Evolutionary conservation across 2,888 invertebrate species (phyloP), one percentile per base, ranked within the genome.

Genomic region (Agrochola macilenta): DNA sequence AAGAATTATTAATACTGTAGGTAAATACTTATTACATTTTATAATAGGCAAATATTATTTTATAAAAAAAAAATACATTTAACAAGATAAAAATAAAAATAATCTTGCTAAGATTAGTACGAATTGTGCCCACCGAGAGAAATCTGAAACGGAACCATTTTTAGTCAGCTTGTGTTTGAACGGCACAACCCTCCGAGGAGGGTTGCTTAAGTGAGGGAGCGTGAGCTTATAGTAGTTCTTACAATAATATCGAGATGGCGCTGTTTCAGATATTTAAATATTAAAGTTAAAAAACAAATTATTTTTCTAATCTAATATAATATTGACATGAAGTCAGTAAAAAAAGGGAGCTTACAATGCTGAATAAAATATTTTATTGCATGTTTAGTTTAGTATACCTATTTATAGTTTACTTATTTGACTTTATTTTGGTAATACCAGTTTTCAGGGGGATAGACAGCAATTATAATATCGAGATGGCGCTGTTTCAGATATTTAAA

Each of bases 231-330:
- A 52, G 70, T 66, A 84, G 87, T 89, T 88, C 86, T 79, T 60
- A 57, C 63, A 81, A 70, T 64, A 79, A 74, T 74, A 23, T 74
- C 58, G 82, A 93, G 93, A 92, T 92, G 93, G 93, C 92, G 91
- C 84, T 89, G 79, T 85, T 77, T 70, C 46, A 43, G 83, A 74
- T 74, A 74, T 75, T 60, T 14, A 60, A 65, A 78, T 71, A 23
- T 9, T 54, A 11, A 26, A 14, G 12, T 7, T 5, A 35, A 26
- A 17, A n/a, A 49, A 5, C 0, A 0, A 0, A 23, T 23, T 26
- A 4, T 60, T 52, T 46, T 46, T n/a, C 2, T 30, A 14, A 35
- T 43, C 9, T 17, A 14, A 20, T 43, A 65, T 3, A 3, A 52
- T 1, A 52, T 52, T 52, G 3, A 60, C 5, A 8, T n/a, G n/a